These are phyloP conservation scores for Drosophila longiperda DNA, from an alignment of 2,888 invertebrate genomes.

Conservation along the genomic window DNA sequence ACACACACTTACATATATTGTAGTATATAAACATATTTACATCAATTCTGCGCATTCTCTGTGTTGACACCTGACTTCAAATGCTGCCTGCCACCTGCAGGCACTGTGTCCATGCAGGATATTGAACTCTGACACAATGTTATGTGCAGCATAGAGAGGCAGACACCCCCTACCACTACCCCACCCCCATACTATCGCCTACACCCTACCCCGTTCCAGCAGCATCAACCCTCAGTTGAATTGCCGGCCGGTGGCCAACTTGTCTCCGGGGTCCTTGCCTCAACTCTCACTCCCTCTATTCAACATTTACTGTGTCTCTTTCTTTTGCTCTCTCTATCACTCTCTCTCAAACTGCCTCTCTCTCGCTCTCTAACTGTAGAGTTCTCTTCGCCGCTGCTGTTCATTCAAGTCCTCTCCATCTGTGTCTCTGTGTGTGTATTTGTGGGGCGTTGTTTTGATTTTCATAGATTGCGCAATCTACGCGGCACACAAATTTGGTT, in stretches of 20 bases:
- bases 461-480: conserved; percentile 77
- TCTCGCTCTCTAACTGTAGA: neutral
- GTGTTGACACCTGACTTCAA: conserved; percentile 18
- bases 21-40: neutral
- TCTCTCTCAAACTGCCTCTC: neutral
- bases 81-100: conserved; percentile 48
- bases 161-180: neutral
- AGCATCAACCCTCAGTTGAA: neutral
- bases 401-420: conserved; percentile 33
- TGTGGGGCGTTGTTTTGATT: conserved; percentile 79
- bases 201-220: neutral
- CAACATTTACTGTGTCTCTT: neutral
- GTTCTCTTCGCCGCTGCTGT: conserved; percentile 7
- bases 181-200: neutral
- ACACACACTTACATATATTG: neutral
- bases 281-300: neutral
- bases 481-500: conserved; percentile 37
- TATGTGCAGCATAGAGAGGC: conserved; percentile 49
- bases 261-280: conserved; percentile 40
- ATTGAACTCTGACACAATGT: conserved; percentile 79
- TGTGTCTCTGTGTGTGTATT: conserved; percentile 51
- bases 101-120: conserved; percentile 62
- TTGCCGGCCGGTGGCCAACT: conserved; percentile 73
- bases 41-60: conserved; percentile 6
- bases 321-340: neutral